A percentile compares a stretch with the other conserved stretches of the same genome.
Evolutionary conservation across 2,888 invertebrate genomes (phyloP).

Genomic region (Coenonympha glycerion): DNA sequence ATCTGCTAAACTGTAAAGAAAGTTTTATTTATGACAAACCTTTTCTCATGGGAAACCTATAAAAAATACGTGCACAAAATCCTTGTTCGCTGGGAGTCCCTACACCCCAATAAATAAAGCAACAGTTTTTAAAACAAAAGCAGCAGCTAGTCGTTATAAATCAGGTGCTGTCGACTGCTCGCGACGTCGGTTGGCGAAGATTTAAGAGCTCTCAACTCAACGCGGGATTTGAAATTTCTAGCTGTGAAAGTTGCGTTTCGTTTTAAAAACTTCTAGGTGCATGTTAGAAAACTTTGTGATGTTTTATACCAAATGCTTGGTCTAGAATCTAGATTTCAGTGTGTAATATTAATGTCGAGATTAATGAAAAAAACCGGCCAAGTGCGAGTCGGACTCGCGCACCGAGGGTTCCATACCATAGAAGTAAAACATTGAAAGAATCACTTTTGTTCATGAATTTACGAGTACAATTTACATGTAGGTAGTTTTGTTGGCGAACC

Average conservation of each 20-base stretch:
- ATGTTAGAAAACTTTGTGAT: neutral
- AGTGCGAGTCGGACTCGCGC: too few species aligned
- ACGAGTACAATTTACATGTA: too few species aligned
- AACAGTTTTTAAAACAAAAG: slow-evolving; percentile 22
- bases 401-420: too few species aligned
- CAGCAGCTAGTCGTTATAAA: slow-evolving; percentile 31
- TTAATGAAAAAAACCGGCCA: too few species aligned
- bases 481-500: too few species aligned
- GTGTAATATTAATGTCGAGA: too few species aligned
- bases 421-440: too few species aligned
- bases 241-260: slow-evolving; percentile 10
- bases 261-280: neutral
- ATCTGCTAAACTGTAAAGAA: too few species aligned
- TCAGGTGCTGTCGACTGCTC: slow-evolving; percentile 28
- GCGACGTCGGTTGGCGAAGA: slow-evolving; percentile 31
- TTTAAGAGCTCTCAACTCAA: slow-evolving; percentile 33
- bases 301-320: neutral
- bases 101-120: slow-evolving; percentile 18
- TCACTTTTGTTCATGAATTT: too few species aligned
- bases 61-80: slow-evolving; percentile 9
- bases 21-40: neutral
- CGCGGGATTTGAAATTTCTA: slow-evolving; percentile 19
- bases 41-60: neutral
- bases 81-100: neutral
- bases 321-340: too few species aligned